Percentiles rank a stretch among this genome's conserved stretches.
phyloP scores from a whole-genome alignment of 1,140 invertebrate genomes.

The Apis mellifera region Amel_HAv3.1 CM009943.2:9357501-9358000 shows the following conservation, averaged over 20 bases:
- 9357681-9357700: not conserved
- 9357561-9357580: slow-evolving; percentile 29
- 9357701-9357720: no score
- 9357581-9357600: slow-evolving; percentile 32
- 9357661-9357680: no score
- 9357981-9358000: not conserved
- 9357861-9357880: slow-evolving; percentile 13
- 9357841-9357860: slow-evolving; percentile 5
- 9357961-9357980: not conserved
- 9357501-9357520: slow-evolving; percentile 10
- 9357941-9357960: not conserved
- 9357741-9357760: not conserved
- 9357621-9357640: slow-evolving; percentile 9
- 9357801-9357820: slow-evolving; percentile 18
- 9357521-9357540: slow-evolving; percentile 32
- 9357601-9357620: slow-evolving; percentile 31
- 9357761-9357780: not conserved
- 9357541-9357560: slow-evolving; percentile 20
- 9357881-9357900: not conserved
- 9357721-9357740: no score
- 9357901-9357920: not conserved
- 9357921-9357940: not conserved
- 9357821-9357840: not conserved
- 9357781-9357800: not conserved
- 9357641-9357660: not conserved